Evolutionary conservation across 2,888 invertebrate species (phyloP).

Genomic region (Eupithecia inturbata): DNA sequence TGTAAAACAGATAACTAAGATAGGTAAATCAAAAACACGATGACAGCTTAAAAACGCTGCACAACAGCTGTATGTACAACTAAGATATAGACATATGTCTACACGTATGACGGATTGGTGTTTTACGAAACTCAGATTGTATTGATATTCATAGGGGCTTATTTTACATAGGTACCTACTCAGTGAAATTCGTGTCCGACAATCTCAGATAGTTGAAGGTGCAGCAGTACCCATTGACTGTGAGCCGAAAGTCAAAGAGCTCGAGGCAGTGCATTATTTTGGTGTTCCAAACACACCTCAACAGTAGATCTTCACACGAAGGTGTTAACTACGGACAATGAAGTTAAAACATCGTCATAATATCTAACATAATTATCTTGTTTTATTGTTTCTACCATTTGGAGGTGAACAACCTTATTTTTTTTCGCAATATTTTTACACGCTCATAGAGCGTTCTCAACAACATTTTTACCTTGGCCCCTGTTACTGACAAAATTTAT

Average conservation of each 20-base stretch:
- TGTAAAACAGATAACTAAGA: too few relatives aligned
- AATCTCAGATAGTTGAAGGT: slow-evolving; percentile 83
- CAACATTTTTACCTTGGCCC: slow-evolving; percentile 4
- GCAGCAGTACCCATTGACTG: slow-evolving; percentile 85
- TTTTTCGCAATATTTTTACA: background rate
- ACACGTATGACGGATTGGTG: too few relatives aligned
- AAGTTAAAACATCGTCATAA: slow-evolving; percentile 7
- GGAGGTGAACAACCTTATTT: background rate
- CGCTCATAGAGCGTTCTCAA: slow-evolving; percentile 8
- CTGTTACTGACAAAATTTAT: background rate
- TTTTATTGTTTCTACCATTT: background rate
- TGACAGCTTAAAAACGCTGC: too few relatives aligned
- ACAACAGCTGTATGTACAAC: too few relatives aligned
- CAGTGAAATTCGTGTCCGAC: slow-evolving; percentile 67
- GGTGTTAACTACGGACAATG: slow-evolving; percentile 71
- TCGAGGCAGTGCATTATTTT: slow-evolving; percentile 70
- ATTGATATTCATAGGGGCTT: too few relatives aligned
- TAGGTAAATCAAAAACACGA: too few relatives aligned
- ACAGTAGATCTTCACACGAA: slow-evolving; percentile 75
- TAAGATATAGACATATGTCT: too few relatives aligned
- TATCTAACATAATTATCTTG: background rate
- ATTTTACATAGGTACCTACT: slow-evolving; percentile 54
- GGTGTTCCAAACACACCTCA: slow-evolving; percentile 81
- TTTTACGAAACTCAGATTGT: too few relatives aligned
- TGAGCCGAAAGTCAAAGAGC: slow-evolving; percentile 82